Percentiles rank a stretch among this genome's conserved stretches.
These are phyloP conservation scores for Metopia argyrocephala DNA, from an alignment of 2,888 invertebrate species.

Conservation along the genomic window DNA sequence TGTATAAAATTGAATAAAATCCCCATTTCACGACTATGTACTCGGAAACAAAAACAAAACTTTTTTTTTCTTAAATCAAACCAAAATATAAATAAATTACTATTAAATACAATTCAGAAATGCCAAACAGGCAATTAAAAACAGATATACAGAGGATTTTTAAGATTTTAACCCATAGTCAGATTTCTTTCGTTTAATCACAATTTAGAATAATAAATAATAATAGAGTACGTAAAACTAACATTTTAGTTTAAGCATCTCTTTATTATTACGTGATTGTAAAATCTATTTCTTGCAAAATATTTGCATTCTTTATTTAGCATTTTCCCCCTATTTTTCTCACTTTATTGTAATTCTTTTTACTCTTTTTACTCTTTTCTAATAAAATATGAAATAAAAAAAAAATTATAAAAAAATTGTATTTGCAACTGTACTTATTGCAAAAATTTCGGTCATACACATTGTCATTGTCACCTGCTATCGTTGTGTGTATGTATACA, in stretches of 20 bases:
- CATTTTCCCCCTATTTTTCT: background rate
- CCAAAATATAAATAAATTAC: background rate
- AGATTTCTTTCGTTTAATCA: too few species aligned
- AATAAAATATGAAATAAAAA: slow-evolving; percentile 4
- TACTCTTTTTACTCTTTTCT: slow-evolving; percentile 13
- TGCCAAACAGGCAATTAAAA: background rate
- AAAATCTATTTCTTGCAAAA: background rate
- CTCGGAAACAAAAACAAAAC: background rate
- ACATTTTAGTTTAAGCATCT: too few species aligned
- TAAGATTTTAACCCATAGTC: too few species aligned
- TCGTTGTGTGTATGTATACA: background rate
- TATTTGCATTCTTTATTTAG: slow-evolving; percentile 16
- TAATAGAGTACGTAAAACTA: too few species aligned
- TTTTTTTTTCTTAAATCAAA: background rate
- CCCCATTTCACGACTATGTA: background rate
- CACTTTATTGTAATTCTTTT: background rate
- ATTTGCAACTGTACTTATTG: slow-evolving; percentile 26
- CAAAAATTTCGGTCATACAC: slow-evolving; percentile 33
- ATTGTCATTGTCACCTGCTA: slow-evolving; percentile 45
- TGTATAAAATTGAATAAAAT: slow-evolving; percentile 3
- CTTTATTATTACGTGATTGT: background rate
- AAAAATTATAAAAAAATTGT: slow-evolving; percentile 9
- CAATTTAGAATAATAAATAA: too few species aligned
- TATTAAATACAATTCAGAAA: slow-evolving; percentile 5
- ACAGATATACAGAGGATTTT: background rate